Conservation (phyloP, 2,113 vertebrate species). For the Probosciger aterrimus region DNA sequence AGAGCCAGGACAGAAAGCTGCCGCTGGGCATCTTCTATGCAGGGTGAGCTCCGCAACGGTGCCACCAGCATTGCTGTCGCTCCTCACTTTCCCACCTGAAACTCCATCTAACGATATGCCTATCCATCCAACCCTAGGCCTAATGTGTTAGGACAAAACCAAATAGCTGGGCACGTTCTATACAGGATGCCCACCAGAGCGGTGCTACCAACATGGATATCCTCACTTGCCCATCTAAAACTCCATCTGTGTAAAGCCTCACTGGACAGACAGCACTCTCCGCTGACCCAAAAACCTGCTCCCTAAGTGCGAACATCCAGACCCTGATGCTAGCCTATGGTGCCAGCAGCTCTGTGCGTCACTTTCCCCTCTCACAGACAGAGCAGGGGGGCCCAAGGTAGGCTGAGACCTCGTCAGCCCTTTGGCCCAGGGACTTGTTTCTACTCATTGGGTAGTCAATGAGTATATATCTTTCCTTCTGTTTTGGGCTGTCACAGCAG, state of each 20-base stretch:
- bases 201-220: not conserved
- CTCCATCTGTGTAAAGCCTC: not conserved
- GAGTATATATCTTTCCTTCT: not conserved
- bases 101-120: not conserved
- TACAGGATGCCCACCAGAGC: not conserved
- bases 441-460: not conserved
- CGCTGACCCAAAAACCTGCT: not conserved
- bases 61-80: not conserved
- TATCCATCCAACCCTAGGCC: not conserved
- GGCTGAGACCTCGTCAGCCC: not conserved
- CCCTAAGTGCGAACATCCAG: not conserved
- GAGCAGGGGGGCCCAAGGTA: not conserved
- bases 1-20: not conserved
- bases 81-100: not conserved
- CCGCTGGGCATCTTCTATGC: not conserved
- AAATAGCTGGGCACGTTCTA: not conserved
- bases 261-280: not conserved
- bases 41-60: not conserved
- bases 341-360: not conserved
- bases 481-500: not conserved
- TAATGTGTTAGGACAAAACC: not conserved
- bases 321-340: not conserved
- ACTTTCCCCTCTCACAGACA: not conserved
- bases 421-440: not conserved
- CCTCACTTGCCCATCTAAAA: not conserved